Evolutionary conservation across 2,888 invertebrate species (phyloP).

Genomic region (Nymphalis c-album): DNA sequence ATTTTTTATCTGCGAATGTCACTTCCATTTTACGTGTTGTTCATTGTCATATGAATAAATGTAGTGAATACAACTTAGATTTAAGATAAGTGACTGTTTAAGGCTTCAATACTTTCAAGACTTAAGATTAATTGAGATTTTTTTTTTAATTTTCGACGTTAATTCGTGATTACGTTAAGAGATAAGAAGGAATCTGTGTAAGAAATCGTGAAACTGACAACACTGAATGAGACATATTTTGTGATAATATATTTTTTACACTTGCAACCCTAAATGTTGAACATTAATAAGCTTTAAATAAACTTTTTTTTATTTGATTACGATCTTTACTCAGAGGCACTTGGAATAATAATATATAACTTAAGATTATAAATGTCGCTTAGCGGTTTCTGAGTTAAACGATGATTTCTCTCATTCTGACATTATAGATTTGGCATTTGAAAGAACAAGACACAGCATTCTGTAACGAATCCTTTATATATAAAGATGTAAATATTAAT

Average conservation of each 20-base stretch:
- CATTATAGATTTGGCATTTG: too few relatives aligned
- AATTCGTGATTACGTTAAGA: conserved; percentile 11
- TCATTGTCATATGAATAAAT: conserved; percentile 15
- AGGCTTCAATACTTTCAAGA: conserved; percentile 13
- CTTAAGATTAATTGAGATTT: conserved; percentile 6
- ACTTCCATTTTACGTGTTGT: neutral
- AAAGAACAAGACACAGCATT: too few relatives aligned
- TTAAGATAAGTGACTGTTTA: conserved; percentile 15
- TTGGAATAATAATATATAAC: too few relatives aligned
- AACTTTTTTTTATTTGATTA: neutral
- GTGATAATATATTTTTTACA: neutral
- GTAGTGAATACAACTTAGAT: conserved; percentile 22
- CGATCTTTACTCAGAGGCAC: too few relatives aligned
- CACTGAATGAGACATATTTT: neutral
- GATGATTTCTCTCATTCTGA: too few relatives aligned
- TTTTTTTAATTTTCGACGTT: conserved; percentile 10
- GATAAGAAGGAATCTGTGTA: conserved; percentile 15
- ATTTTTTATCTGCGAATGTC: neutral
- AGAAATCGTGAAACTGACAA: neutral
- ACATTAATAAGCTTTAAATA: neutral
- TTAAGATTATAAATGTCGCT: too few relatives aligned
- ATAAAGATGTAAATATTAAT: too few relatives aligned
- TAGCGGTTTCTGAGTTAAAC: too few relatives aligned
- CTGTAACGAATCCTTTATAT: too few relatives aligned
- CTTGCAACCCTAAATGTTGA: neutral